Evolutionary conservation across 2,888 invertebrate genomes (phyloP), one percentile per base, ranked within the genome.

Genomic region (Brenthis ino): DNA sequence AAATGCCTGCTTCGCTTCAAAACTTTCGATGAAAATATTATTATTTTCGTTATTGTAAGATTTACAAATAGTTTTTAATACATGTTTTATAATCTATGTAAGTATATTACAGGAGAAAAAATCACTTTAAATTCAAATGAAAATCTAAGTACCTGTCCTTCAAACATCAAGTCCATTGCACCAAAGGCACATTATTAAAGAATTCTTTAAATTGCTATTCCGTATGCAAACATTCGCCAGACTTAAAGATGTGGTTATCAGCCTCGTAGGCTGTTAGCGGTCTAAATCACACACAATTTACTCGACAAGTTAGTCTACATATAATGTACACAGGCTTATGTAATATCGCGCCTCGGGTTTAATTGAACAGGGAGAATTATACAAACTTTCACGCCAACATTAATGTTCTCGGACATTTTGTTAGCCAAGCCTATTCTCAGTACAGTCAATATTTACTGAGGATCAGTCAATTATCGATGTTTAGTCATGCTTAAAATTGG

Each of bases 401-500:
- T 82, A 82, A 86, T 80, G 78, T 79, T 69, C 74, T 77, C 78
- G 82, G 80, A 79, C 80, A 73, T 77, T 78, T 77, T 80, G 83
- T 65, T 64, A 68, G 53, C 55, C 48, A 54, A 43, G 51, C 53
- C 54, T 51, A 67, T 57, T 53, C 64, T 69, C 57, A 33, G 58
- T 50, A 64, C 53, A 86, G 89, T 91, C 91, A 91, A 92, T 91
- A 89, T 92, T 91, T 88, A 86, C 85, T 85, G 77, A 89, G 89
- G 88, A 83, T 79, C 84, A 82, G 86, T 89, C 91, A 89, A 90
- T 90, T 91, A 91, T 84, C 87, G 75, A 82, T 88, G 89, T 85
- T 84, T 84, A 88, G 82, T 86, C 88, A 87, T 81, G 88, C 88
- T 85, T 85, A 83, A 88, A 88, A 88, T 88, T 81, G 64, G 83